A percentile compares a stretch with the other conserved stretches of the same genome.
Conservation (phyloP, 1,140 invertebrate genomes). For the Brachionus angularis region DNA sequence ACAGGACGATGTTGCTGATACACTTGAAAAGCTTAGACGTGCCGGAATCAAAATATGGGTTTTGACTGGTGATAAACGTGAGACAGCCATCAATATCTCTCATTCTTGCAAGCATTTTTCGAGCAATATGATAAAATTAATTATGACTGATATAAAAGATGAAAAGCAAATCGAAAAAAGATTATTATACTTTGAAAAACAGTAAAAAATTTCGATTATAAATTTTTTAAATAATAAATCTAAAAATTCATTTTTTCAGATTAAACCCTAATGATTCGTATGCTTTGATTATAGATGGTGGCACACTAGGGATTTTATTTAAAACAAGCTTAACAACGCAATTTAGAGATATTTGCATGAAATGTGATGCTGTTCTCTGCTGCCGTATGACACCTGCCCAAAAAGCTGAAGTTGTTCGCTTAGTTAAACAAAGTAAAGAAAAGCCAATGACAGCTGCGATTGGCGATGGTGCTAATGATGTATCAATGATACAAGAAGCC, state of each 20-base stretch:
- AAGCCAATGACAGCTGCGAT: conserved; percentile 52
- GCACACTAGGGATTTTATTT: conserved; percentile 85
- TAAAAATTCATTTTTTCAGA: neutral
- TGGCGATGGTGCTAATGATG: conserved; percentile 91
- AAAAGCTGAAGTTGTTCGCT: conserved; percentile 55
- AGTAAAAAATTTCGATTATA: neutral
- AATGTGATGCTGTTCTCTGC: conserved; percentile 56
- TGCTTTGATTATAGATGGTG: conserved; percentile 42
- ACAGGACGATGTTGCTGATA: conserved; percentile 75
- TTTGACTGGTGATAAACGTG: conserved; percentile 91
- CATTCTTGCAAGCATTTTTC: conserved; percentile 72
- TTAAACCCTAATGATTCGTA: conserved; percentile 15
- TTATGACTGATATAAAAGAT: conserved; percentile 40
- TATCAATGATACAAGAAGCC: conserved; percentile 90
- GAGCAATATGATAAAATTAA: conserved; percentile 16
- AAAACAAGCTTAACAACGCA: conserved; percentile 82
- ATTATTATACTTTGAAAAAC: neutral
- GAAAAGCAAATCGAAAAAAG: neutral
- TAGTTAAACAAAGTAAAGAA: conserved; percentile 51
- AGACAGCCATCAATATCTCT: conserved; percentile 93
- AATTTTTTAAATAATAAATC: neutral
- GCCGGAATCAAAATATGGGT: conserved; percentile 89
- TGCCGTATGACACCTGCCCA: conserved; percentile 58
- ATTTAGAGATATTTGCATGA: conserved; percentile 85
- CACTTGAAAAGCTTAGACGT: conserved; percentile 72